phyloP scores from a whole-genome alignment of 2,113 vertebrate genomes.

The Ammodytes marinus region DNA sequence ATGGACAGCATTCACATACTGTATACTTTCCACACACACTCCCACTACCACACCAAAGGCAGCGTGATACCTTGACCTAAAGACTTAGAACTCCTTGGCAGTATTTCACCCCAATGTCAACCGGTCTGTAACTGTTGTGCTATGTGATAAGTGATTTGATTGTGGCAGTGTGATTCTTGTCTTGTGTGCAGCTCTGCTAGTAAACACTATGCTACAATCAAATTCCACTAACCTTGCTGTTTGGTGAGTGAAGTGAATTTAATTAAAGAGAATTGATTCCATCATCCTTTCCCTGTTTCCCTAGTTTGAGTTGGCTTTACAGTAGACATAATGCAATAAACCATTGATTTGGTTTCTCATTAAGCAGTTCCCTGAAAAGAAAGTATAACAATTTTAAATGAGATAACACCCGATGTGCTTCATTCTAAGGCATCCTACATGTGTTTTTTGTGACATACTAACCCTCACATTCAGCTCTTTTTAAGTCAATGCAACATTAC shows the following conservation, averaged over 20 bases:
- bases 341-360: neutral
- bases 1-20: no score
- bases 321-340: neutral
- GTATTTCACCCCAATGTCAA: neutral
- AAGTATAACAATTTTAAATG: neutral
- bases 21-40: no score
- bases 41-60: no score
- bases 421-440: neutral
- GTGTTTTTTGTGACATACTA: neutral
- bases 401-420: neutral
- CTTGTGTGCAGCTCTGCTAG: neutral
- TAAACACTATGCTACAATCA: neutral
- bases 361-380: neutral
- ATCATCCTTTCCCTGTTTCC: neutral
- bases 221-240: neutral
- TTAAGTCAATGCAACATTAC: conserved; percentile 13
- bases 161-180: neutral
- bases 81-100: no score
- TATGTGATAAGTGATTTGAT: neutral
- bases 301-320: neutral
- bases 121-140: neutral
- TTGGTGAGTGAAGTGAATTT: neutral
- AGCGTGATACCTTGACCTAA: no score
- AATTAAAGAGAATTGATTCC: conserved; percentile 1
- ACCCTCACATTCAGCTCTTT: conserved; percentile 7